A percentile compares a stretch with the other conserved stretches of the same genome.
Conservation (phyloP, 2,113 vertebrate species). For the Seriola quinqueradiata region DNA sequence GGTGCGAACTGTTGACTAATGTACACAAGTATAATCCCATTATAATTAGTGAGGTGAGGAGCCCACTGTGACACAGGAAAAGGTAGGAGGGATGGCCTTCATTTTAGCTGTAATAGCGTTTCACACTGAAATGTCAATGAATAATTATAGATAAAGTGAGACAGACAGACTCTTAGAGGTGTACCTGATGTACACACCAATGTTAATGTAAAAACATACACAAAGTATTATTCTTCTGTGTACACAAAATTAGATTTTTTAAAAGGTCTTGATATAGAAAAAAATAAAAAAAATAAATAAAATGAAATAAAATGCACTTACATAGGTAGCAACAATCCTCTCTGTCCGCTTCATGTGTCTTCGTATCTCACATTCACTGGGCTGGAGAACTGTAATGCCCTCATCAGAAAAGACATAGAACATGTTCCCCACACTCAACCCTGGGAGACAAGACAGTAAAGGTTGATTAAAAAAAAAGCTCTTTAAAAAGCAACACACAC, state of each 20-base stretch:
- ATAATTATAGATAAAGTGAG: not conserved
- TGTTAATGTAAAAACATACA: not conserved
- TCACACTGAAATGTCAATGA: not conserved
- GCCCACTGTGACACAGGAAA: conserved; percentile 16
- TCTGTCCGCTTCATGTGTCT: conserved; percentile 90
- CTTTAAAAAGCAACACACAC: conserved; percentile 1
- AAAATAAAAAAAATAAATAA: not conserved
- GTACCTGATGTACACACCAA: not conserved
- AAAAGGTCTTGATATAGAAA: not conserved
- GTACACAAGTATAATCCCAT: conserved; percentile 67
- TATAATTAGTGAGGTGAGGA: conserved; percentile 59
- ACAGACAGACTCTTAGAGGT: not conserved
- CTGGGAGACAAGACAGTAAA: conserved; percentile 77
- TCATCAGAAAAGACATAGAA: conserved; percentile 96
- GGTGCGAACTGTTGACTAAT: conserved; percentile 53
- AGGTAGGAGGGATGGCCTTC: not conserved
- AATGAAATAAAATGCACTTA: conserved; percentile 79
- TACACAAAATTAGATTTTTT: conserved; percentile 18
- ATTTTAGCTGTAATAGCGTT: not conserved
- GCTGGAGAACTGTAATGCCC: conserved; percentile 91
- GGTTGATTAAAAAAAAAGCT: not conserved
- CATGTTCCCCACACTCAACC: conserved; percentile 95
- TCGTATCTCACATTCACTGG: conserved; percentile 92
- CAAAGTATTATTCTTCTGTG: conserved; percentile 1
- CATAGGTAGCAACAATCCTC: conserved; percentile 91